Evolutionary conservation across 2,797 vertebrate species (phyloP).

Genomic region (Hylomyscus alleni): DNA sequence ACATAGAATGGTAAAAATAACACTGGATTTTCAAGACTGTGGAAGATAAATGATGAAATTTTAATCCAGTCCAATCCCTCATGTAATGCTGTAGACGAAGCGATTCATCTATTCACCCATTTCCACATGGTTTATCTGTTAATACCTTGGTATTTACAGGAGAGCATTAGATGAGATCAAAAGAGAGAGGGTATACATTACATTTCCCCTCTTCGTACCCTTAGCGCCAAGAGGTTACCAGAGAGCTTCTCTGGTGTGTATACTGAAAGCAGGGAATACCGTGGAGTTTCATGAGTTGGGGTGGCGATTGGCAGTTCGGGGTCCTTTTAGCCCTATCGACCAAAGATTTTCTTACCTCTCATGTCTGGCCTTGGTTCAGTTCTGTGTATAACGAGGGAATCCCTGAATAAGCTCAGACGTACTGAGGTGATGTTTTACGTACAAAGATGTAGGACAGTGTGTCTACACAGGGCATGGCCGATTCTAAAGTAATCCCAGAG

Average conservation of each 20-base stretch:
- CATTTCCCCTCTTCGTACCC: background rate
- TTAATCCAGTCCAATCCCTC: conserved; percentile 77
- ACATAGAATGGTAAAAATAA: conserved; percentile 71
- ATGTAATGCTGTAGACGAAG: conserved; percentile 50
- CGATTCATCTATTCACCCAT: conserved; percentile 66
- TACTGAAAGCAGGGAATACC: rapidly evolving
- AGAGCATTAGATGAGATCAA: conserved; percentile 66
- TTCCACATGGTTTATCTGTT: conserved; percentile 69
- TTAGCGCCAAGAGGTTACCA: background rate
- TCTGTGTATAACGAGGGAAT: rapidly evolving
- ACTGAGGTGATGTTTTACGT: background rate
- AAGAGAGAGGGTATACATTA: background rate
- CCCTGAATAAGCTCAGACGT: no score
- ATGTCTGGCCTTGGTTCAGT: background rate
- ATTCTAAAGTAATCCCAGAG: no score
- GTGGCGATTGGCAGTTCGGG: rapidly evolving
- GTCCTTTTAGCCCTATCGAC: rapidly evolving
- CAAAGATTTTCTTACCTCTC: rapidly evolving
- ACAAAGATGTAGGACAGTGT: rapidly evolving
- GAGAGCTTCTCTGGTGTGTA: background rate
- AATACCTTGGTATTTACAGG: conserved; percentile 76
- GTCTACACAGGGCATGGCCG: rapidly evolving
- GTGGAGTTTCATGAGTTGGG: rapidly evolving
- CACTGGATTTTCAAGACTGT: background rate
- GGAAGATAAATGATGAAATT: conserved; percentile 64